phyloP scores from a whole-genome alignment of 1,140 invertebrate species.

The Sitobion miscanthi region DNA sequence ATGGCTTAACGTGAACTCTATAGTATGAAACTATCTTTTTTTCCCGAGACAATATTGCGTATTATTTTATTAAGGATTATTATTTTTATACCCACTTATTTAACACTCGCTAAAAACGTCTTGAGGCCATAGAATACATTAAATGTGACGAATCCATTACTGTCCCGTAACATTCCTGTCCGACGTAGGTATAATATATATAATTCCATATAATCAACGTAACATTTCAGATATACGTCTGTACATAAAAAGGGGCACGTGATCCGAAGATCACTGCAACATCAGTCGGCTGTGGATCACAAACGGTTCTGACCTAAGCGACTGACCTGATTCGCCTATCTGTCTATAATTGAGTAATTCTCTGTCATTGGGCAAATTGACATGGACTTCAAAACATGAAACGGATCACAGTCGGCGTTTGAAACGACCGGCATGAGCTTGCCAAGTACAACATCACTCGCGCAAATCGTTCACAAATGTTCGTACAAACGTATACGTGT shows the following conservation, averaged over 20 bases:
- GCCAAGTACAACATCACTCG: neutral
- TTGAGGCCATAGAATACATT: conserved; percentile 21
- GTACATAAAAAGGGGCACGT: neutral
- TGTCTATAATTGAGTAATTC: conserved; percentile 35
- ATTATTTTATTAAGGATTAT: neutral
- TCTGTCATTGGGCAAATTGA: conserved; percentile 11
- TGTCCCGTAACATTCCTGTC: neutral
- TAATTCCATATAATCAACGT: conserved; percentile 22
- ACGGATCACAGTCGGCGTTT: neutral
- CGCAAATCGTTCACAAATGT: conserved; percentile 6
- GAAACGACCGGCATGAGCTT: neutral
- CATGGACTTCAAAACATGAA: neutral
- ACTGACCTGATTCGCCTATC: conserved; percentile 43
- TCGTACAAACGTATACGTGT: neutral
- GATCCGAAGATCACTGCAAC: neutral
- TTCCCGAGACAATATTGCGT: neutral
- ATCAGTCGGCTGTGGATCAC: neutral
- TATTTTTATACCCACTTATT: conserved; percentile 16
- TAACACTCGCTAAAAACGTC: conserved; percentile 34
- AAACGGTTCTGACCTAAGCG: conserved; percentile 25
- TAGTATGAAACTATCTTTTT: conserved; percentile 5
- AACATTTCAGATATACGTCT: neutral
- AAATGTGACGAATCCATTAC: conserved; percentile 49
- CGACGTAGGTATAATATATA: neutral
- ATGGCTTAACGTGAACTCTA: neutral